Conservation (phyloP, 2,113 vertebrate genomes). For the Spea bombifrons region DNA sequence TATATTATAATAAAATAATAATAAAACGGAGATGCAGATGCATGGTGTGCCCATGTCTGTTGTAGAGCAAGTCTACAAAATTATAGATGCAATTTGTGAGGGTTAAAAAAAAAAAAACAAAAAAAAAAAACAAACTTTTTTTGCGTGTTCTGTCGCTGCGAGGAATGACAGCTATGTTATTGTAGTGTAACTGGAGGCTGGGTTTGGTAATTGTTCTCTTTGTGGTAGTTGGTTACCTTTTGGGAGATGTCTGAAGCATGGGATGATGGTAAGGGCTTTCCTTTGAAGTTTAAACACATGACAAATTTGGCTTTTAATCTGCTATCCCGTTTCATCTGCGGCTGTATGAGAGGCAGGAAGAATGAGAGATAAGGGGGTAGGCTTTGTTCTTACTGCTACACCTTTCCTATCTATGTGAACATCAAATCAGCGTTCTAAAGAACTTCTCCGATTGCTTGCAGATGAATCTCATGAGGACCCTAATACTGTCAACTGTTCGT, state of each 20-base stretch:
- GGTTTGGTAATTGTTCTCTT: slow-evolving; percentile 36
- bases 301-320: slow-evolving; percentile 47
- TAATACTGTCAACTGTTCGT: too few relatives aligned
- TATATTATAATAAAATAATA: too few relatives aligned
- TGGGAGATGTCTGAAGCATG: slow-evolving; percentile 39
- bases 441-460: background rate
- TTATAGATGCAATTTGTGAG: background rate
- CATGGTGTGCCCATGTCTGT: background rate
- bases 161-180: slow-evolving; percentile 46
- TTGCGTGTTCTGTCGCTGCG: background rate
- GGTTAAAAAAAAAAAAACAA: background rate
- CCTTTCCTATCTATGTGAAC: slow-evolving; percentile 17
- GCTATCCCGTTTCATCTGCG: slow-evolving; percentile 40
- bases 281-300: slow-evolving; percentile 44
- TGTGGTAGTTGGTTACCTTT: slow-evolving; percentile 41
- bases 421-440: slow-evolving; percentile 9
- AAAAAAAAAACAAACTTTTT: slow-evolving; percentile 7
- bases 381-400: slow-evolving; percentile 25
- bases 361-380: slow-evolving; percentile 30
- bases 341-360: slow-evolving; percentile 29
- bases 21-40: too few relatives aligned
- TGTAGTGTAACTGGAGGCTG: slow-evolving; percentile 20
- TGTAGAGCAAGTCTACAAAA: background rate
- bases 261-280: slow-evolving; percentile 44
- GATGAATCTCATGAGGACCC: too few relatives aligned